phyloP scores from a whole-genome alignment of 2,113 vertebrate species.

The Delphinus delphis region DNA sequence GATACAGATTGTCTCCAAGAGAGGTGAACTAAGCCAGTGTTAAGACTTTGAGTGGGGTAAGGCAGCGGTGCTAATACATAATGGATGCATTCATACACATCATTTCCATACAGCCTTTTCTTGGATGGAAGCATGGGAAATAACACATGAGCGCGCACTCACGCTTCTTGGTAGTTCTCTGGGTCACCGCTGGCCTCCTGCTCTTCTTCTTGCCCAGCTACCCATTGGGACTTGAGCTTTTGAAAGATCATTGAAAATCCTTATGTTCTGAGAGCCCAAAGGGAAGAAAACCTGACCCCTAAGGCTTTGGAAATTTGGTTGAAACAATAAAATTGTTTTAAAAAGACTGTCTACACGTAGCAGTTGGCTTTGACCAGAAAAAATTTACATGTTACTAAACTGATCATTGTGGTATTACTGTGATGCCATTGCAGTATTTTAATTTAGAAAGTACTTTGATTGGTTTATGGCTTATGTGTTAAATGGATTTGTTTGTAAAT shows the following conservation, averaged over 20 bases:
- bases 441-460: conserved; percentile 34
- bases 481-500: background rate
- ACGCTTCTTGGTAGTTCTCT: background rate
- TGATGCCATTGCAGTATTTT: background rate
- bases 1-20: conserved; percentile 56
- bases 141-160: background rate
- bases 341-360: background rate
- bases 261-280: background rate
- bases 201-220: background rate
- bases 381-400: background rate
- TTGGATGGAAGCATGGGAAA: conserved; percentile 69
- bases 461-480: background rate
- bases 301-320: background rate
- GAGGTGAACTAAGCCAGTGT: conserved; percentile 43
- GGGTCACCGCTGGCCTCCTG: background rate
- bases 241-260: background rate
- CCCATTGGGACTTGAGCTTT: background rate
- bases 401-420: background rate
- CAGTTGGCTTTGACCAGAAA: background rate
- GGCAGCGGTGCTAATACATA: conserved; percentile 30
- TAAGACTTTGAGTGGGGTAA: conserved; percentile 45
- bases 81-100: conserved; percentile 58
- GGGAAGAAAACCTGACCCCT: background rate
- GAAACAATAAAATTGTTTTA: background rate
- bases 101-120: background rate